Percentiles rank a stretch among this genome's conserved stretches.
Conservation (phyloP, 1,140 invertebrate genomes). For the Drosophila carrolli region DNA sequence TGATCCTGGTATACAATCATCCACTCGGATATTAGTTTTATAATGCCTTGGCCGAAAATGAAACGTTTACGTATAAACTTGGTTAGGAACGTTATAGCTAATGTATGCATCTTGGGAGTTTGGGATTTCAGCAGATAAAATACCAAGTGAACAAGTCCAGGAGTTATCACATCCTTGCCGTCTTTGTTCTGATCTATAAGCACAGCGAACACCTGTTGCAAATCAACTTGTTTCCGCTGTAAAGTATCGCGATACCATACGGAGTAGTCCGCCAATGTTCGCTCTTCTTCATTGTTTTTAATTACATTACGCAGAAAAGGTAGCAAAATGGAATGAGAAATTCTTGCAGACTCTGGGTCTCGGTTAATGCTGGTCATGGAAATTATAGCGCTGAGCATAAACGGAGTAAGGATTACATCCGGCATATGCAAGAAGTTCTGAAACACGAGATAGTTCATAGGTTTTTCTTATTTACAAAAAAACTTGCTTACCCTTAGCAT, state of each 20-base stretch:
- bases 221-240: slow-evolving; percentile 68
- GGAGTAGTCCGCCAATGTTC: slow-evolving; percentile 59
- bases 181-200: slow-evolving; percentile 83
- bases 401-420: slow-evolving; percentile 76
- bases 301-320: slow-evolving; percentile 78
- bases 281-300: slow-evolving; percentile 74
- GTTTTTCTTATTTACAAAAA: background rate
- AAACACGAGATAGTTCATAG: background rate
- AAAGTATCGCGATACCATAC: slow-evolving; percentile 81
- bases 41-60: slow-evolving; percentile 77
- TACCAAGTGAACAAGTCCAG: slow-evolving; percentile 69
- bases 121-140: slow-evolving; percentile 74
- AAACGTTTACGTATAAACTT: slow-evolving; percentile 78
- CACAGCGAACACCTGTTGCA: slow-evolving; percentile 73
- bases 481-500: slow-evolving; percentile 59
- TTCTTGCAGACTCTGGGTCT: slow-evolving; percentile 64
- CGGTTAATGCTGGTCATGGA: slow-evolving; percentile 77
- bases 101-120: slow-evolving; percentile 54
- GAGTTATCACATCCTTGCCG: slow-evolving; percentile 80
- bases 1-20: slow-evolving; percentile 80
- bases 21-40: slow-evolving; percentile 73
- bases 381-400: slow-evolving; percentile 77
- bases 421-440: slow-evolving; percentile 77
- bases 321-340: slow-evolving; percentile 64
- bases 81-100: slow-evolving; percentile 73